Evolutionary conservation across 2,797 vertebrate species (phyloP).

Genomic region (Peromyscus nudipes): DNA sequence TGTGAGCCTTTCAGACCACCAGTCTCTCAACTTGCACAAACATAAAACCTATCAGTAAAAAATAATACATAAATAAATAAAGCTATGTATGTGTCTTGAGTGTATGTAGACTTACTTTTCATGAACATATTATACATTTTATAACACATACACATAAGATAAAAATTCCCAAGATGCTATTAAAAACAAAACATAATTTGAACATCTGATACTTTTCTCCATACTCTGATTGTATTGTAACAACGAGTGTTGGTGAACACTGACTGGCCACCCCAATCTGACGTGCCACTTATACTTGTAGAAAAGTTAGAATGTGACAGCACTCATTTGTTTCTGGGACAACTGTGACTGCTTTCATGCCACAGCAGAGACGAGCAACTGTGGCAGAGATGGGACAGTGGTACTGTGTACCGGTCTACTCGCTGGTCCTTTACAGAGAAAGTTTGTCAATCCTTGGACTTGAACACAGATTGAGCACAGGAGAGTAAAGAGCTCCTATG

Average conservation of each 20-base stretch:
- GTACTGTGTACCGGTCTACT: not conserved
- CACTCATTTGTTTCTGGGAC: not conserved
- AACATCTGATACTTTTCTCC: not conserved
- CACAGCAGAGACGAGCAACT: not conserved
- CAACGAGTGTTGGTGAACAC: not conserved
- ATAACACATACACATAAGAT: not conserved
- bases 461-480: not conserved
- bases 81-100: not conserved
- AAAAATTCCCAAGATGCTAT: not conserved
- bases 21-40: constrained; percentile 16
- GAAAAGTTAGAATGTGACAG: not conserved
- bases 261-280: not conserved
- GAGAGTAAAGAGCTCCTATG: not conserved
- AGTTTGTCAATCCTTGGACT: not conserved
- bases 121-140: not conserved
- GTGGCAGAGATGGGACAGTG: not conserved
- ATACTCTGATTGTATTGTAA: not conserved
- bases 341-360: not conserved
- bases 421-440: not conserved
- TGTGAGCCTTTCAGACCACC: not conserved
- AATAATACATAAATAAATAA: not conserved
- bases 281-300: not conserved
- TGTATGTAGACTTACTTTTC: not conserved
- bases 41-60: not conserved
- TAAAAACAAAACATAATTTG: constrained; percentile 39